A percentile compares a stretch with the other conserved stretches of the same genome.
phyloP scores from a whole-genome alignment of 2,797 vertebrate genomes.

The Syngnathus acus region DNA sequence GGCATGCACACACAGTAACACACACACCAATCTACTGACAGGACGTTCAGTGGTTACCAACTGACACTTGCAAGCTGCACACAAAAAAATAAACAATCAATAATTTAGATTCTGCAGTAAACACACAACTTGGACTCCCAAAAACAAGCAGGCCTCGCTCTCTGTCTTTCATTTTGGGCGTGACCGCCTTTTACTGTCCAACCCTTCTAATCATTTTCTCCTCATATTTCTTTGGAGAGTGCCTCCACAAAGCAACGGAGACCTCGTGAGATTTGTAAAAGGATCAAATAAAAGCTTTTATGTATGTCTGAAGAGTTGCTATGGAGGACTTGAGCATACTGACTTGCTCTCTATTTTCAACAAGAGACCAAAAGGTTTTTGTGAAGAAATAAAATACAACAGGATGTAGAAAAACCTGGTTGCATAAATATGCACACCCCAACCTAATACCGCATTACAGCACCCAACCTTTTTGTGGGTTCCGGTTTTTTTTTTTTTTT shows the following conservation, averaged over 20 bases:
- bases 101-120: constrained; percentile 72
- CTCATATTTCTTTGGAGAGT: constrained; percentile 6
- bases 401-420: too few species aligned
- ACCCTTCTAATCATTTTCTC: constrained; percentile 4
- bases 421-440: too few species aligned
- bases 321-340: constrained; percentile 29
- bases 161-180: neutral
- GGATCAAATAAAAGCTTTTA: neutral
- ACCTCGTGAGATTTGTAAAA: neutral
- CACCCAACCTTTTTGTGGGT: too few species aligned
- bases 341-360: constrained; percentile 59
- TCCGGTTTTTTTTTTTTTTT: neutral
- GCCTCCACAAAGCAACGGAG: too few species aligned
- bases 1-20: constrained; percentile 13
- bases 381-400: too few species aligned
- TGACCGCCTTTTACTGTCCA: constrained; percentile 6
- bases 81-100: constrained; percentile 50
- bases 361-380: neutral
- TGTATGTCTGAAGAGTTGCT: neutral
- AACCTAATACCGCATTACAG: too few species aligned
- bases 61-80: constrained; percentile 53
- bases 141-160: constrained; percentile 32
- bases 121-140: constrained; percentile 40
- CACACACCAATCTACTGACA: constrained; percentile 6
- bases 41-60: constrained; percentile 33